Conservation (phyloP, 35 echinoderm and acorn worm genomes). For the Holothuria glaberrima region DNA sequence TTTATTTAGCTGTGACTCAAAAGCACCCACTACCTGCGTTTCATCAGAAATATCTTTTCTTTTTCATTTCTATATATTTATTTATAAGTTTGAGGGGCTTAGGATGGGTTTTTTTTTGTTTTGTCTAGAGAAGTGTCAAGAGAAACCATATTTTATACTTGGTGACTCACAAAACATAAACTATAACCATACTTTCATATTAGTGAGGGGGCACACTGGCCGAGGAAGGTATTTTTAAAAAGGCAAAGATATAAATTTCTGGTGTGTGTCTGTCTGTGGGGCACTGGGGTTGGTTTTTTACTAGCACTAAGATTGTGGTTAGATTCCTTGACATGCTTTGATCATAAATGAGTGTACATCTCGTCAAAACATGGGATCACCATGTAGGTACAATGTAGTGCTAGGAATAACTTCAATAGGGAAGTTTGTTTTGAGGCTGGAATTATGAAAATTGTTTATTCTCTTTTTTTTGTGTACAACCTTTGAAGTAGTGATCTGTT, state of each 20-base stretch:
- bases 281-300: conserved; percentile 25
- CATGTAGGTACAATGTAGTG: too few species aligned
- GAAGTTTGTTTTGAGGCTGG: too few species aligned
- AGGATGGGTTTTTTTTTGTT: conserved; percentile 33
- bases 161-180: conserved; percentile 53
- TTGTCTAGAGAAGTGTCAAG: conserved; percentile 46
- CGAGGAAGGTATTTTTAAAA: conserved; percentile 13
- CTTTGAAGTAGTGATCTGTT: too few species aligned
- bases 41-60: conserved; percentile 54
- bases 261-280: conserved; percentile 51
- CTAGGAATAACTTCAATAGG: too few species aligned
- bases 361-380: conserved; percentile 25
- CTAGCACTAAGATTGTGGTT: too few species aligned
- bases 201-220: conserved; percentile 48
- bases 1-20: conserved; percentile 50
- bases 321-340: not conserved
- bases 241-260: conserved; percentile 33
- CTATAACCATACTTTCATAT: conserved; percentile 55
- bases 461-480: too few species aligned
- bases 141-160: conserved; percentile 55
- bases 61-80: conserved; percentile 56
- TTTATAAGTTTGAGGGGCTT: conserved; percentile 56
- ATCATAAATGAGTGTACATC: conserved; percentile 37
- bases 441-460: too few species aligned
- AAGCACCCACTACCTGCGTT: conserved; percentile 42